These are phyloP conservation scores for Heliconius ismenius DNA, from an alignment of 2,888 invertebrate species.

Conservation along the genomic window DNA sequence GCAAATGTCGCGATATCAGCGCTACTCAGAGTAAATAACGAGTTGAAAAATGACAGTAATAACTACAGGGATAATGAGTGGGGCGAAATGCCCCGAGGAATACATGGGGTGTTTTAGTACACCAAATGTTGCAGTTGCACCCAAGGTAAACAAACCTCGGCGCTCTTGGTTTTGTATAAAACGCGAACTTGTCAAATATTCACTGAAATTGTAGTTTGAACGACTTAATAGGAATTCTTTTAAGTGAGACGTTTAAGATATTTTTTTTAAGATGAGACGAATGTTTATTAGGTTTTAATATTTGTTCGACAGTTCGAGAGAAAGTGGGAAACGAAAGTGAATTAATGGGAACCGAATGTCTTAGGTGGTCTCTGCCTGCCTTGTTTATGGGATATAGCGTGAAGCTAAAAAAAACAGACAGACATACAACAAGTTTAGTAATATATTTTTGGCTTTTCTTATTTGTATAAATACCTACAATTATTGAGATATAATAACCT, in stretches of 20 bases:
- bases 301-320: no score
- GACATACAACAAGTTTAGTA: neutral
- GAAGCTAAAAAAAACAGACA: neutral
- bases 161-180: constrained; percentile 36
- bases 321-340: no score
- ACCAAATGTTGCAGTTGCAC: constrained; percentile 72
- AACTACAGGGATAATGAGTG: constrained; percentile 80
- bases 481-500: neutral
- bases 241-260: neutral
- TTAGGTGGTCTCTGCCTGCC: no score
- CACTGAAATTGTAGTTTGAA: neutral
- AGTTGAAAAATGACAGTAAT: constrained; percentile 83
- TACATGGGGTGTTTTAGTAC: constrained; percentile 68
- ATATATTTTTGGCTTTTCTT: neutral
- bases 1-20: constrained; percentile 80
- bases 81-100: constrained; percentile 79
- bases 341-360: no score
- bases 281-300: neutral
- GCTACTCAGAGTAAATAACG: constrained; percentile 80
- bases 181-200: constrained; percentile 3
- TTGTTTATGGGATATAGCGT: no score
- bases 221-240: neutral
- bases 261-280: neutral
- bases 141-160: constrained; percentile 64
- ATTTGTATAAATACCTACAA: neutral